These are phyloP conservation scores for Drosophila rufa DNA, from an alignment of 1,140 invertebrate species.

Conservation along the genomic window DNA sequence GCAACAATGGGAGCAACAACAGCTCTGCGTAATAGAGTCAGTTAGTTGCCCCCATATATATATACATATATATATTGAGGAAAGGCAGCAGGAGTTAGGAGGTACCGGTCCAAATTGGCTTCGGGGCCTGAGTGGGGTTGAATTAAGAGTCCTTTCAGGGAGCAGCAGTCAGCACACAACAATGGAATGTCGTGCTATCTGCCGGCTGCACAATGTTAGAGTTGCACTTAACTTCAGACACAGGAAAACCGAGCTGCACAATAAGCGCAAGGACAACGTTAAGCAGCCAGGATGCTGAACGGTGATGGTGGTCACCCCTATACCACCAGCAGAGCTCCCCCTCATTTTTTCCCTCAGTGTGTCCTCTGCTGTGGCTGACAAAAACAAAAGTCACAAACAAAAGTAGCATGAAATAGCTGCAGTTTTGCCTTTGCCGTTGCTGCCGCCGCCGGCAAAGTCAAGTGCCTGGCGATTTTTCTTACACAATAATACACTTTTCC, in stretches of 20 bases:
- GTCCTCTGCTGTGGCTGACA: slow-evolving; percentile 50
- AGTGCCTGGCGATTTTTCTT: slow-evolving; percentile 79
- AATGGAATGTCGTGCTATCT: slow-evolving; percentile 77
- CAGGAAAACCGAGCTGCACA: slow-evolving; percentile 69
- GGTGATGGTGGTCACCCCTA: slow-evolving; percentile 22
- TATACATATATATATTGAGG: not conserved
- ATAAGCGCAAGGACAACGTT: slow-evolving; percentile 72
- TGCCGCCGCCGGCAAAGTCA: slow-evolving; percentile 60
- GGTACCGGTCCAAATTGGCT: slow-evolving; percentile 32
- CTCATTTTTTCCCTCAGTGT: slow-evolving; percentile 10
- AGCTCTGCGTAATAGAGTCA: slow-evolving; percentile 72
- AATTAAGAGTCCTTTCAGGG: slow-evolving; percentile 74
- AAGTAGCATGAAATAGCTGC: slow-evolving; percentile 78
- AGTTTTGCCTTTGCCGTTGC: slow-evolving; percentile 35
- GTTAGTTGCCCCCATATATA: slow-evolving; percentile 53
- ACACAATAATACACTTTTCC: slow-evolving; percentile 81
- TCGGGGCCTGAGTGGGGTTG: slow-evolving; percentile 45
- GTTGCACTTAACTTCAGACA: slow-evolving; percentile 83
- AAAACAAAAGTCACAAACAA: slow-evolving; percentile 79
- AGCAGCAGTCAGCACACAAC: slow-evolving; percentile 72
- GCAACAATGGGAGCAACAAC: slow-evolving; percentile 45
- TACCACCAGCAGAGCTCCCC: too few relatives aligned
- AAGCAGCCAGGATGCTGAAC: slow-evolving; percentile 48
- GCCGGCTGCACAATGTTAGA: slow-evolving; percentile 75
- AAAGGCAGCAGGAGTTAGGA: too few relatives aligned